phyloP scores from a whole-genome alignment of 92 coral and sea anemone genomes.

The Palythoa grandiflora region DNA sequence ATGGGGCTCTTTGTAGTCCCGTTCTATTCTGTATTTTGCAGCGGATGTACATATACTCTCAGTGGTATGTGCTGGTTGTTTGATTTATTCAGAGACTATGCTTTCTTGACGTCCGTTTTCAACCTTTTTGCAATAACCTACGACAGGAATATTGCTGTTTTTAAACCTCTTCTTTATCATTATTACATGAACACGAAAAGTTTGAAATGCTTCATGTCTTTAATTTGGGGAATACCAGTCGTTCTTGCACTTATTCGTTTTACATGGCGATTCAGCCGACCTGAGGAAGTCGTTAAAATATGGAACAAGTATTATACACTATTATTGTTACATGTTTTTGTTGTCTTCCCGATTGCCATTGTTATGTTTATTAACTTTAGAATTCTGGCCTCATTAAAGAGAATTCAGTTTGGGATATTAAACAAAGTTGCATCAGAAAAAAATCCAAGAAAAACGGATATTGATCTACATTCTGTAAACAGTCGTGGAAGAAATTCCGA shows the following conservation, averaged over 20 bases:
- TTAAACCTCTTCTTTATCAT: slow-evolving; percentile 69
- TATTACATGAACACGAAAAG: slow-evolving; percentile 57
- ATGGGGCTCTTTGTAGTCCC: slow-evolving; percentile 72
- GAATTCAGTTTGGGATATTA: slow-evolving; percentile 20
- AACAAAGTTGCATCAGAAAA: neutral
- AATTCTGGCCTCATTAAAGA: slow-evolving; percentile 65
- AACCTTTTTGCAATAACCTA: slow-evolving; percentile 72
- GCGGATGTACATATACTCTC: slow-evolving; percentile 41
- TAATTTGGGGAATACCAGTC: slow-evolving; percentile 67
- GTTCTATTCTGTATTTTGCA: slow-evolving; percentile 69
- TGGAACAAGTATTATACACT: slow-evolving; percentile 64
- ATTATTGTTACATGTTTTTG: slow-evolving; percentile 60
- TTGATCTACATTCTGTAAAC: neutral
- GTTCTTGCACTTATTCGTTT: slow-evolving; percentile 39
- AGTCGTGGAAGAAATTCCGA: neutral
- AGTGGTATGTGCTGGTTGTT: slow-evolving; percentile 67
- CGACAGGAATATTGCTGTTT: slow-evolving; percentile 73
- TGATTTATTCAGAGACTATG: slow-evolving; percentile 54
- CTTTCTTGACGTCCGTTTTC: slow-evolving; percentile 65
- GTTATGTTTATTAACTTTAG: slow-evolving; percentile 59
- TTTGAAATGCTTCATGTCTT: slow-evolving; percentile 32
- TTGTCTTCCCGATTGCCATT: slow-evolving; percentile 57
- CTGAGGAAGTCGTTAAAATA: neutral
- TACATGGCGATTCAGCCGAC: slow-evolving; percentile 55
- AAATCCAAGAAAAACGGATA: neutral